phyloP scores from a whole-genome alignment of 2,888 invertebrate species.

The Stenotaenia linearis region DNA sequence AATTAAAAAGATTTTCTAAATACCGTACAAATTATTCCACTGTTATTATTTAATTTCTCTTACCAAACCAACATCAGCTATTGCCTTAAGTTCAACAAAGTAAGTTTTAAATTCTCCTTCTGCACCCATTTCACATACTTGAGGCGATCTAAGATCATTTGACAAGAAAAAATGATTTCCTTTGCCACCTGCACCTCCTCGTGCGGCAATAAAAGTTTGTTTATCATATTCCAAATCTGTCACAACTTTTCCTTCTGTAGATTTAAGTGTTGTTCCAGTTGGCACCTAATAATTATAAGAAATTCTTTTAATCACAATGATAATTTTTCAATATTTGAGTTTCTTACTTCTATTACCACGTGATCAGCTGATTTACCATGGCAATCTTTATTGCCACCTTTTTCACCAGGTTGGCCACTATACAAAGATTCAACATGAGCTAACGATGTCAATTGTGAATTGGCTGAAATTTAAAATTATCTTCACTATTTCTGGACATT shows the following conservation, averaged over 20 bases:
- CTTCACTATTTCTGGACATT: not conserved
- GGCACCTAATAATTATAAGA: constrained; percentile 43
- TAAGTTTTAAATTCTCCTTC: constrained; percentile 69
- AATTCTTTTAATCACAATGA: not conserved
- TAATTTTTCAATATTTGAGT: not conserved
- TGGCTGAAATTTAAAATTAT: constrained; percentile 52
- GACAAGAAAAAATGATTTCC: constrained; percentile 89
- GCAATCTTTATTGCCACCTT: constrained; percentile 68
- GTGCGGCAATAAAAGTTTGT: constrained; percentile 81
- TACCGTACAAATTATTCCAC: not conserved
- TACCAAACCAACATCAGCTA: constrained; percentile 91
- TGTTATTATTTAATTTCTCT: constrained; percentile 38
- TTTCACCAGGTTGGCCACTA: constrained; percentile 63
- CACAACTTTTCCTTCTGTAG: constrained; percentile 54
- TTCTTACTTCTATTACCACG: constrained; percentile 54
- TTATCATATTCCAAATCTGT: constrained; percentile 63
- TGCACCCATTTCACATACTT: constrained; percentile 80
- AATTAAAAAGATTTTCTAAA: constrained; percentile 38
- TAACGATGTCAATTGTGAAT: constrained; percentile 62
- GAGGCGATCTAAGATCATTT: constrained; percentile 69
- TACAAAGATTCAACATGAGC: constrained; percentile 58
- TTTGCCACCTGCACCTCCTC: constrained; percentile 92
- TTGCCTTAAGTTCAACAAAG: constrained; percentile 74
- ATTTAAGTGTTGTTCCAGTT: constrained; percentile 50
- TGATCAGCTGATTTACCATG: constrained; percentile 75